Base-by-base conservation (phyloP, 2,113 vertebrate genomes). In the Odobenus rosmarus region DNA sequence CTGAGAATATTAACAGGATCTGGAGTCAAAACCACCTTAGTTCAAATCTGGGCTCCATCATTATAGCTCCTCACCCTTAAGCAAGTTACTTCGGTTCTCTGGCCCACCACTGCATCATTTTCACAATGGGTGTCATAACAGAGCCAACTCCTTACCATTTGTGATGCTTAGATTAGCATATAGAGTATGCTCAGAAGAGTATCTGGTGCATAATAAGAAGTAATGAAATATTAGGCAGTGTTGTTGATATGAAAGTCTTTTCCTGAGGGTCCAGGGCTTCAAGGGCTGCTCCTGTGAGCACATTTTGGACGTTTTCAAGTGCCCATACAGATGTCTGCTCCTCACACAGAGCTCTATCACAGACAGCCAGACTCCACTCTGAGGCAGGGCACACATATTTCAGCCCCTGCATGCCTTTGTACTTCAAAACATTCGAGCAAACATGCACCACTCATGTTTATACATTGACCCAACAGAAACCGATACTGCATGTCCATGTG, bases 401-500 rank as follows among this genome's bases (percentile, higher is more conserved):
- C 36, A 83, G 36, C 74, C 28, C 16, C 18, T 23, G 26, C 26
- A 36, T 21, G 7, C 26, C 72, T 83, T 71, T 61, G 57, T 62
- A 23, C 42, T 92, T 21, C 23, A 53, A 90, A 86, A 77, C 57
- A 80, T n/a, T 49, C 31, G 31, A 23, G 55, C 24, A 86, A 62
- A 57, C 7, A n/a, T 39, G 0, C 77, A 36, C 21, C 21, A 15
- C 5, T 46, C 46, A 4, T 11, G 4, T 26, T 36, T 93, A 18
- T 39, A 79, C 83, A n/a, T 16, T 57, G 69, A 61, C 23, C 69
- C 36, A 18, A 67, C 28, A 61, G 57, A 93, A 81, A 74, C 21
- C 88, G 31, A 39, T 21, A 19, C 23, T 16, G 7, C 39, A 46
- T 9, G 5, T 3, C 28, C 23, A 3, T 0, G 2, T 15, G 7